These are phyloP conservation scores for Loxodonta africana DNA, from an alignment of 2,113 vertebrate species.

Conservation along the genomic window DNA sequence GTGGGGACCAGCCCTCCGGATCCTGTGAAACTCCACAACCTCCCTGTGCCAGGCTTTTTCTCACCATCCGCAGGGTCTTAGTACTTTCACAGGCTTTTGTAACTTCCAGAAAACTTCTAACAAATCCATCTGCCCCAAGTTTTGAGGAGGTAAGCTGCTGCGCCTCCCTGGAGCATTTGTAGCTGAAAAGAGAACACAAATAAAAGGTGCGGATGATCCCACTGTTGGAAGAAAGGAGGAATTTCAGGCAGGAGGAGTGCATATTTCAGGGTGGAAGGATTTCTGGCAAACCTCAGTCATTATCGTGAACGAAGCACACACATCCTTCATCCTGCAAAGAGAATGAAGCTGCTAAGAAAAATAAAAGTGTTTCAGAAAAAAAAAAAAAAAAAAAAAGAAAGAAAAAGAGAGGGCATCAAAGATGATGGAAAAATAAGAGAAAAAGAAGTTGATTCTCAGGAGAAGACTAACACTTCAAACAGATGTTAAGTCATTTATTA, in stretches of 20 bases:
- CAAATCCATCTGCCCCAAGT: neutral
- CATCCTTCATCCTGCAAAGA: neutral
- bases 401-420: constrained; percentile 1
- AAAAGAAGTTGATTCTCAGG: neutral
- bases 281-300: neutral
- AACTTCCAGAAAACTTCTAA: neutral
- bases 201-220: neutral
- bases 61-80: neutral
- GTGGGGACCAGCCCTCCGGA: neutral
- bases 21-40: neutral
- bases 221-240: neutral
- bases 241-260: neutral
- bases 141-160: neutral
- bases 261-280: neutral
- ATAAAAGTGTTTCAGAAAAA: neutral
- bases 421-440: neutral
- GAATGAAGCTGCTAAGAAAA: neutral
- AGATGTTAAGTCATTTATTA: constrained; percentile 15
- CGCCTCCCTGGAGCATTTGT: neutral
- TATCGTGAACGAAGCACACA: neutral
- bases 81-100: neutral
- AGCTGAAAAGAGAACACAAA: neutral
- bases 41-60: neutral
- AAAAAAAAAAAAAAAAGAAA: neutral
- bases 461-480: constrained; percentile 10